Base-by-base conservation (phyloP, 2,888 invertebrate genomes). In the Allacma fusca region DNA sequence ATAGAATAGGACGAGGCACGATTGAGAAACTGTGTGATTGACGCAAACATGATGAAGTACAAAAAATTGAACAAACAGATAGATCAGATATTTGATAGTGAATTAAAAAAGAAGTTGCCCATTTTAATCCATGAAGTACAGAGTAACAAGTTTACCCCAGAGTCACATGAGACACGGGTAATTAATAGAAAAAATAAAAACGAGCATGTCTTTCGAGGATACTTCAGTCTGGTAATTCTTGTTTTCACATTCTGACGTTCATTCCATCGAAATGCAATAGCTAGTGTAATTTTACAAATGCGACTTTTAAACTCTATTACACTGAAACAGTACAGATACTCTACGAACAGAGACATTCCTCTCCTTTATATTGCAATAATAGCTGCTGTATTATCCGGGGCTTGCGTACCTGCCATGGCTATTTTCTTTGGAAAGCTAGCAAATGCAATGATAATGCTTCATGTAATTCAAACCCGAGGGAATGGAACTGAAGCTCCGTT, bases 361-460 rank as follows among this genome's bases (percentile, higher is more conserved):
- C 88, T 90, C 79, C 89, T 93, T 82, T 79, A 86, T 13, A 77
- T 91, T 13, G 92, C 90, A 29, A 82, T 91, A 70, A 69, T 92
- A 28, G 87, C 91, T 83, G 90, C 91, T 0, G 82, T 91, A 1
- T 86, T 88, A 26, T 90, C 91, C 0, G 93, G 93, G 0, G 85
- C 89, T 5, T 89, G 90, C 81, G 89, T 92, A 84, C 92, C 93
- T 0, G 87, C 90, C 73, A 90, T 91, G 24, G 89, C 91, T 34
- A 90, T 92, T 81, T 88, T 91, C 57, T 92, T 93, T 86, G 93
- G 92, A 78, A 91, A 92, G 86, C 91, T 92, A 85, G 91, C 91
- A 2, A 88, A 92, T 19, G 86, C 92, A 65, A 87, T 92, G 78
- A 90, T 92, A 82, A 91, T 75, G 26, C 23, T 75, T n/a, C 50